Conservation (phyloP, 2,888 invertebrate genomes). For the Nymphalis polychloros region DNA sequence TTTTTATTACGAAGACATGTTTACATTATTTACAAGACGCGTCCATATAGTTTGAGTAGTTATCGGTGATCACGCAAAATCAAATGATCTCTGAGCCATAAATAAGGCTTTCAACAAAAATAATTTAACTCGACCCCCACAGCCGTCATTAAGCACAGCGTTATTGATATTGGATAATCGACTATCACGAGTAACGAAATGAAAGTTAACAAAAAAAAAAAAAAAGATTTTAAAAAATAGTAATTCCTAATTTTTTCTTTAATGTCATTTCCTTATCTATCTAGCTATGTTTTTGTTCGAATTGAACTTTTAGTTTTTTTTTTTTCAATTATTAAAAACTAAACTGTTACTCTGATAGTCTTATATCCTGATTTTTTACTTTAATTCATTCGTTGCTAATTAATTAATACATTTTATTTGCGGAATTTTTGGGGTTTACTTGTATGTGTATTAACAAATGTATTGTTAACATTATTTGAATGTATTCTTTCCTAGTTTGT, state of each 20-base stretch:
- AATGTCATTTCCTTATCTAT: background rate
- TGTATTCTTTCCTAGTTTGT: constrained; percentile 47
- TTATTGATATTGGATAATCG: constrained; percentile 15
- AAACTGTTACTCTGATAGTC: constrained; percentile 8
- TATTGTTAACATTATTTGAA: constrained; percentile 51
- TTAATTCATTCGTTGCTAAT: constrained; percentile 24
- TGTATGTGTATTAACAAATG: constrained; percentile 58
- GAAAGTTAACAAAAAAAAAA: background rate
- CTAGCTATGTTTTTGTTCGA: background rate
- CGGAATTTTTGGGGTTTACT: constrained; percentile 60
- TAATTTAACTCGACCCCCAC: background rate
- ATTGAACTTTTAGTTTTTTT: background rate
- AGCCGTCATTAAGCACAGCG: background rate
- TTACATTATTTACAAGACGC: constrained; percentile 2
- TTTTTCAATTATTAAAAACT: background rate
- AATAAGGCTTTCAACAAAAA: background rate
- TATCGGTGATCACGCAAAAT: constrained; percentile 6
- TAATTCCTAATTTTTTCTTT: background rate
- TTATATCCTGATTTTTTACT: constrained; percentile 17
- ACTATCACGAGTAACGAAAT: constrained; percentile 12
- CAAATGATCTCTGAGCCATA: constrained; percentile 21
- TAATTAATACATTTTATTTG: constrained; percentile 46
- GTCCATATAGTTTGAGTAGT: constrained; percentile 6
- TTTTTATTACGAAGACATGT: background rate
- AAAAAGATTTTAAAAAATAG: background rate